phyloP scores from a whole-genome alignment of 2,888 invertebrate species.

The Epinotia ramella region DNA sequence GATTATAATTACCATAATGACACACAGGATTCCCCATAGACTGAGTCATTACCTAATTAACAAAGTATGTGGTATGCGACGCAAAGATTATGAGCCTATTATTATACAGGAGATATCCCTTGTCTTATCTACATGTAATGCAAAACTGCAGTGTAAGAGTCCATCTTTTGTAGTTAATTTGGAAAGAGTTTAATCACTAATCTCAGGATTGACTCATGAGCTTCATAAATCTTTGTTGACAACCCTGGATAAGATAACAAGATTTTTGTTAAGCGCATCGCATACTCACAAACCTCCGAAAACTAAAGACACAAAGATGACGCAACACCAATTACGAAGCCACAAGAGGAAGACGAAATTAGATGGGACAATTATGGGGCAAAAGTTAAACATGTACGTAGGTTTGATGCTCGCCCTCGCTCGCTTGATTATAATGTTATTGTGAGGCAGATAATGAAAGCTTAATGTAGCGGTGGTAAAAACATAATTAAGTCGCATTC shows the following conservation, averaged over 20 bases:
- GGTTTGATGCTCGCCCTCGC: conserved; percentile 1
- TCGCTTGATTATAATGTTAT: conserved; percentile 32
- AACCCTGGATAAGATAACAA: conserved; percentile 46
- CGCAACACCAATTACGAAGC: conserved; percentile 35
- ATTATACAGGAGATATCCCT: not conserved
- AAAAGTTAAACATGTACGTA: conserved; percentile 36
- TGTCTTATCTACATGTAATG: conserved; percentile 16
- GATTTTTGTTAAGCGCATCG: conserved; percentile 8
- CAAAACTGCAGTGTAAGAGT: conserved; percentile 5
- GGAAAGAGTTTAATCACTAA: conserved; percentile 33
- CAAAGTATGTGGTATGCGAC: not conserved
- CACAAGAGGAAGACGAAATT: conserved; percentile 39
- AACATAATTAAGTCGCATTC: conserved; percentile 1
- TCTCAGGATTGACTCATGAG: conserved; percentile 37
- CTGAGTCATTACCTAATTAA: not conserved
- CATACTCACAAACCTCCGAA: conserved; percentile 21
- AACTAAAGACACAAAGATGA: conserved; percentile 11
- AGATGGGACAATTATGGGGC: conserved; percentile 38
- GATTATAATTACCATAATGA: not conserved
- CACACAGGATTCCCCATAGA: not conserved
- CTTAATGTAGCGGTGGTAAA: conserved; percentile 10
- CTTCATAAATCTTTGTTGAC: conserved; percentile 44
- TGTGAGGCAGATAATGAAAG: conserved; percentile 41
- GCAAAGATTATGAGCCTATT: conserved; percentile 8
- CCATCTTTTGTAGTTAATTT: conserved; percentile 16